Evolutionary conservation across 2,113 vertebrate species (phyloP), one percentile per base, ranked within the genome.

Genomic region (Phrynosoma blainvillii): DNA sequence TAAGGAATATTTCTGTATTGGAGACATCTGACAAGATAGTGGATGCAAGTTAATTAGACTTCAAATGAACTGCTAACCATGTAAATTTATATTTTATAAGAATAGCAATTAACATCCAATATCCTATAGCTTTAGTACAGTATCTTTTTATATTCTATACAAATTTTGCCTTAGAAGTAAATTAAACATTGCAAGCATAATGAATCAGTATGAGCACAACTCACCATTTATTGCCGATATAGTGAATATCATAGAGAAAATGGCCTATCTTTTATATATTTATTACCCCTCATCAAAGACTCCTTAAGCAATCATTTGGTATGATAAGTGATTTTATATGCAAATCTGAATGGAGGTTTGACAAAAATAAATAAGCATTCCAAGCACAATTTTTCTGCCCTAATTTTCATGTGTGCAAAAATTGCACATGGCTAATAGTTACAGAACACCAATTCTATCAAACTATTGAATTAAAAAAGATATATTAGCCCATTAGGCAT

Each of bases 51-150:
- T 97, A 96, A 97, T 97, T 96, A 95, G 92, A 95, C 95, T 96
- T 96, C 92, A 92, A 96, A 90, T 95, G 91, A 95, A 92, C 93
- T 96, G 82, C 91, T 92, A 94, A 94, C 90, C 62, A 92, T 91
- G 90, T 84, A 96, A 96, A 96, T 97, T 96, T 90, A 96, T 96
- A 96, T 95, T 96, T 96, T 95, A 95, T 95, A 95, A 95, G 93
- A 95, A 93, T 92, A 91, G 93, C 96, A 96, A 96, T 97, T 96
- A 96, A 96, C 96, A 94, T 84, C 4, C 83, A 96, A 93, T 88
- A 94, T 89, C n/a, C 5, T 93, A 89, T 85, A 92, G 47, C 79
- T 93, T 91, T 82, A 86, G 36, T 91, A 70, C 68, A 30, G 40
- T 94, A 75, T 95, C 95, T 95, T 95, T 91, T 91, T 95, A 52